Evolutionary conservation across 2,797 vertebrate species (phyloP).

Genomic region (Rachycentron canadum): DNA sequence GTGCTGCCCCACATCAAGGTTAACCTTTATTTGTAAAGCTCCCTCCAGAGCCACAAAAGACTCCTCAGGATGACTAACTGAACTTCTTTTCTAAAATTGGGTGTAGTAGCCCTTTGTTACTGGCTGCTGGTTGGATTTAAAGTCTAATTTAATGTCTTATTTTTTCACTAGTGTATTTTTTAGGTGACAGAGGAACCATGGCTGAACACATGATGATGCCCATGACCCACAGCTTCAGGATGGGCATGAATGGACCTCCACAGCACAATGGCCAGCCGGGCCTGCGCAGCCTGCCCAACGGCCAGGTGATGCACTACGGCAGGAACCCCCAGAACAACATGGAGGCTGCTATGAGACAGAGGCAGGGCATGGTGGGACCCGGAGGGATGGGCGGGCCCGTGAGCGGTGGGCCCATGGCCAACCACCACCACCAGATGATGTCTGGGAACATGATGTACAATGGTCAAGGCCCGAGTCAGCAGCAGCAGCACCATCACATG

Average conservation of each 20-base stretch:
- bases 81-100: neutral
- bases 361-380: constrained; percentile 80
- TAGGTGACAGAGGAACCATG: constrained; percentile 82
- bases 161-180: constrained; percentile 20
- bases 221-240: constrained; percentile 91
- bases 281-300: constrained; percentile 76
- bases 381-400: constrained; percentile 77
- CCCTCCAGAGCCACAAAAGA: no score
- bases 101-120: neutral
- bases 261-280: constrained; percentile 85
- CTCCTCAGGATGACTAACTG: no score
- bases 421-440: constrained; percentile 87
- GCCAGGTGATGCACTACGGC: constrained; percentile 89
- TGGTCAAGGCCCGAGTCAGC: constrained; percentile 75
- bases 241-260: constrained; percentile 88
- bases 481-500: constrained; percentile 76
- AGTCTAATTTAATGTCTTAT: constrained; percentile 1
- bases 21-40: no score
- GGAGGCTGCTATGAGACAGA: constrained; percentile 87
- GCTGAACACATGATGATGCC: constrained; percentile 96
- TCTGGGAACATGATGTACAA: constrained; percentile 87
- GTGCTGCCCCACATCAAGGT: no score
- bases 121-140: neutral
- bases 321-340: constrained; percentile 82
- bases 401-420: constrained; percentile 85